A percentile compares a stretch with the other conserved stretches of the same genome.
These are phyloP conservation scores for Xestobium rufovillosum DNA, from an alignment of 2,888 invertebrate species.

Conservation along the genomic window DNA sequence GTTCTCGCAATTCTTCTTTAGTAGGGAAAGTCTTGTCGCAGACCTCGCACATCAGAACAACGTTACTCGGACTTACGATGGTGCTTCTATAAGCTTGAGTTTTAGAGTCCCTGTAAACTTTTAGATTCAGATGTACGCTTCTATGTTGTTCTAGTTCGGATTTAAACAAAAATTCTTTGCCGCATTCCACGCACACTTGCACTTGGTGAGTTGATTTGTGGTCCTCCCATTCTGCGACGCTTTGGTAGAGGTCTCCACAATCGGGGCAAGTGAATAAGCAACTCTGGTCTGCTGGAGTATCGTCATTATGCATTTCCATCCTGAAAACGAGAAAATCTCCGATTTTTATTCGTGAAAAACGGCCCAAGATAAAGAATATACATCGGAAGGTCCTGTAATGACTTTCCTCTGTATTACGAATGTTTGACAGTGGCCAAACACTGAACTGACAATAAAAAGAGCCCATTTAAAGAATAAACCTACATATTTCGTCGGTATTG, in stretches of 20 bases:
- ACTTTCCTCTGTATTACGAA: no score
- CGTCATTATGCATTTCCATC: neutral
- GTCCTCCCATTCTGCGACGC: constrained; percentile 50
- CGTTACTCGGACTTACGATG: constrained; percentile 43
- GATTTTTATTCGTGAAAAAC: no score
- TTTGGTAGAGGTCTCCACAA: constrained; percentile 52
- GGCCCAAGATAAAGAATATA: no score
- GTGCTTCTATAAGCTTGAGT: constrained; percentile 52
- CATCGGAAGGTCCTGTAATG: no score
- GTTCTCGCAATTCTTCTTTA: constrained; percentile 33
- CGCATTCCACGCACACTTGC: constrained; percentile 56
- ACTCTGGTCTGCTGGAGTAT: neutral
- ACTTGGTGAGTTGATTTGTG: constrained; percentile 52
- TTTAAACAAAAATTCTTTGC: constrained; percentile 53
- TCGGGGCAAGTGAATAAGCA: constrained; percentile 45
- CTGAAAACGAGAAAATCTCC: neutral
- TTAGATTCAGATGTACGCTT: constrained; percentile 58
- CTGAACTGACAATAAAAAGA: no score
- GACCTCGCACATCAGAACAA: constrained; percentile 49
- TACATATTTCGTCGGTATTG: no score
- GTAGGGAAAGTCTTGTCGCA: constrained; percentile 55
- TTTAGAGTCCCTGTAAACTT: constrained; percentile 58
- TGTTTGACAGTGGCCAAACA: no score
- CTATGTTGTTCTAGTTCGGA: constrained; percentile 58
- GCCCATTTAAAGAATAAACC: no score